Conservation (phyloP, 1,140 invertebrate species). For the Bombus superbus region DNA sequence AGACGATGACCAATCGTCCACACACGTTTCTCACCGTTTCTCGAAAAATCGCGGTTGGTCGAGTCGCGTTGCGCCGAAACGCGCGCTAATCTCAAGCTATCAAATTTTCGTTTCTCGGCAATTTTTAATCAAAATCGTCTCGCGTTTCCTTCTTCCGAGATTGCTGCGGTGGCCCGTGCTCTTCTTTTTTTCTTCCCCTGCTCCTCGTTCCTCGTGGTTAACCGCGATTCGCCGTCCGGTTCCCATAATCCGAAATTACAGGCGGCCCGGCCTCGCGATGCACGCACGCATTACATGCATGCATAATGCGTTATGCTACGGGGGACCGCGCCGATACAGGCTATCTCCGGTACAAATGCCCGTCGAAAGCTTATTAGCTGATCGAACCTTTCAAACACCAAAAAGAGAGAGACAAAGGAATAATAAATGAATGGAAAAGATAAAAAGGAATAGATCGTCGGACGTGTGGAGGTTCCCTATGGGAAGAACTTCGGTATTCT, state of each 20-base stretch:
- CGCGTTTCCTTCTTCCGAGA: slow-evolving; percentile 33
- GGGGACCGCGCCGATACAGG: slow-evolving; percentile 6
- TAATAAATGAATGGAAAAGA: neutral
- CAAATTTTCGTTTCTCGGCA: slow-evolving; percentile 14
- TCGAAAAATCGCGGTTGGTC: neutral
- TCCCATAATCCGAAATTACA: slow-evolving; percentile 71
- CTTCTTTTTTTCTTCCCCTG: neutral
- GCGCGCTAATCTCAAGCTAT: slow-evolving; percentile 3
- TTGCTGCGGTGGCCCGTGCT: neutral
- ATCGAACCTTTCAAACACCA: neutral
- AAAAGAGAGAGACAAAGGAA: neutral
- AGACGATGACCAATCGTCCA: neutral
- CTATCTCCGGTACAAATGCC: slow-evolving; percentile 18
- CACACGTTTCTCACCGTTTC: neutral
- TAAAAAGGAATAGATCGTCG: neutral
- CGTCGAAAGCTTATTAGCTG: slow-evolving; percentile 44
- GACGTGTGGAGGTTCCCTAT: neutral
- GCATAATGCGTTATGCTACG: slow-evolving; percentile 50
- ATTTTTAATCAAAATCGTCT: slow-evolving; percentile 46
- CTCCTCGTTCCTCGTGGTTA: slow-evolving; percentile 19
- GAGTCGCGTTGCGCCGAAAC: neutral
- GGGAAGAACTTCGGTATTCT: neutral
- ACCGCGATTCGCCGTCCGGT: slow-evolving; percentile 50
- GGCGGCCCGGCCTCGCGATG: slow-evolving; percentile 47
- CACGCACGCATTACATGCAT: slow-evolving; percentile 57